Conservation (phyloP, 2,888 invertebrate genomes). For the Lycia hirtaria region DNA sequence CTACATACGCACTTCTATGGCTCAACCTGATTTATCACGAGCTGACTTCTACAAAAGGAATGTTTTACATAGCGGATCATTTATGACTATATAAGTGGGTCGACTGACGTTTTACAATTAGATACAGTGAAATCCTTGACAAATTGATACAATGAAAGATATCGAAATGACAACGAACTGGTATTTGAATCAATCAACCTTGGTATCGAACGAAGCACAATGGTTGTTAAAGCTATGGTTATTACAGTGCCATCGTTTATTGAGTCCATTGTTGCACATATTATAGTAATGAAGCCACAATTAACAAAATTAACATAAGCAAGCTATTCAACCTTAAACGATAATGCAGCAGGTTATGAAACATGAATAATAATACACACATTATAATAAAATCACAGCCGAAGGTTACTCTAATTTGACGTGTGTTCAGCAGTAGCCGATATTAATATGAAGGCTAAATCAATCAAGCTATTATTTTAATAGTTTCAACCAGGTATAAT, state of each 20-base stretch:
- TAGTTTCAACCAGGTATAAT: conserved; percentile 6
- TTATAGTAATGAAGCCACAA: conserved; percentile 45
- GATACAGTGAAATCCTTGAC: conserved; percentile 26
- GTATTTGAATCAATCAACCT: conserved; percentile 40
- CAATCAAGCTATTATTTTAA: conserved; percentile 33
- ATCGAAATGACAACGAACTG: conserved; percentile 27
- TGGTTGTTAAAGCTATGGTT: conserved; percentile 35
- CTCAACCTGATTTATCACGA: conserved; percentile 49
- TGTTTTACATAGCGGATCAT: conserved; percentile 19
- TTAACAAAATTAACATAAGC: conserved; percentile 49
- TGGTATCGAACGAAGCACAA: conserved; percentile 43
- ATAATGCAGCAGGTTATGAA: conserved; percentile 42
- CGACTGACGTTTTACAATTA: conserved; percentile 15
- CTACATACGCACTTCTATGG: conserved; percentile 62
- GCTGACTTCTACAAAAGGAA: conserved; percentile 25
- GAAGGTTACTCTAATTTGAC: conserved; percentile 55
- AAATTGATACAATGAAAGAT: conserved; percentile 16
- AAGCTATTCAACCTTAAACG: conserved; percentile 29
- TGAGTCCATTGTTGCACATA: conserved; percentile 47
- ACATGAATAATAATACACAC: conserved; percentile 45
- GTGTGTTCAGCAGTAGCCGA: conserved; percentile 43
- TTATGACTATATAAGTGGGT: conserved; percentile 19
- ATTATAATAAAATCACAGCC: conserved; percentile 47
- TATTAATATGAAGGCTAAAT: conserved; percentile 48
- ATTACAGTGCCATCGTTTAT: conserved; percentile 43